phyloP scores from a whole-genome alignment of 2,888 invertebrate genomes.

The Gastracanthus pulcherrimus region DNA sequence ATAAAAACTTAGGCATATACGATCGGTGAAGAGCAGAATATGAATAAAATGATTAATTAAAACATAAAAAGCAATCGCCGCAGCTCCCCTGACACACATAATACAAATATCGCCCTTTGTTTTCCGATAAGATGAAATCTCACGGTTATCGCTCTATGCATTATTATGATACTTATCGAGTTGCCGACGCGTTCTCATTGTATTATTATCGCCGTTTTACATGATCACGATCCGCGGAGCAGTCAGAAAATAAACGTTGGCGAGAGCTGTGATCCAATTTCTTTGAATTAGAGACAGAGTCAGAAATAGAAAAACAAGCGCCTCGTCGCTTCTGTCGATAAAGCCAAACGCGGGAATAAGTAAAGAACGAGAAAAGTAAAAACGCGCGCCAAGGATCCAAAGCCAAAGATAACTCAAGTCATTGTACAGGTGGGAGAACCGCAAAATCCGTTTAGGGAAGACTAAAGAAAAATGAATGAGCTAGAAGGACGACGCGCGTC shows the following conservation, averaged over 20 bases:
- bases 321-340: neutral
- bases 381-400: conserved; percentile 46
- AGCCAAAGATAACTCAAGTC: conserved; percentile 43
- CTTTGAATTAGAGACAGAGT: conserved; percentile 30
- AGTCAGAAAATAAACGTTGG: conserved; percentile 61
- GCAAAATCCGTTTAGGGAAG: conserved; percentile 33
- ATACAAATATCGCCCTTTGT: conserved; percentile 63
- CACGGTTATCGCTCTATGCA: conserved; percentile 5
- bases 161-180: conserved; percentile 3
- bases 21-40: conserved; percentile 2
- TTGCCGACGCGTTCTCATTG: conserved; percentile 21
- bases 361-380: conserved; percentile 52
- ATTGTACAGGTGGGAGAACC: conserved; percentile 30
- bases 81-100: conserved; percentile 63
- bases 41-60: too few relatives aligned
- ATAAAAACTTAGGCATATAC: neutral
- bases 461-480: conserved; percentile 48
- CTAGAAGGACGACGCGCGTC: conserved; percentile 67
- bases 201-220: neutral
- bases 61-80: conserved; percentile 63
- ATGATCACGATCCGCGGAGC: neutral
- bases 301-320: conserved; percentile 25
- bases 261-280: conserved; percentile 71
- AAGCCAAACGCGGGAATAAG: conserved; percentile 18
- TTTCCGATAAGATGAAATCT: conserved; percentile 64